These are phyloP conservation scores for Drosophila pseudoananassae DNA, from an alignment of 1,140 invertebrate species.

Conservation along the genomic window DNA sequence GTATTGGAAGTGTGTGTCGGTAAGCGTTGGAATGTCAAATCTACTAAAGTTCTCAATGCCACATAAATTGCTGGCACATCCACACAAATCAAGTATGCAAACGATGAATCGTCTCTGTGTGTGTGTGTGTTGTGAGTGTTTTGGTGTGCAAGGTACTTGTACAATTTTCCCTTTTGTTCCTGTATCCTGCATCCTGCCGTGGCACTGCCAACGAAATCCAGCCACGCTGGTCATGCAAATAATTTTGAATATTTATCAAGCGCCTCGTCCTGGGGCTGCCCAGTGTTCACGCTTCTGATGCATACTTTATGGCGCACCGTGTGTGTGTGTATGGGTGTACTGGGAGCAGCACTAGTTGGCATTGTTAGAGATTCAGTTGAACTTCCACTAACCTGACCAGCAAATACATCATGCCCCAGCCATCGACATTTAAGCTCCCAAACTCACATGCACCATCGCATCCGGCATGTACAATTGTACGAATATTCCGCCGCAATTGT, in stretches of 20 bases:
- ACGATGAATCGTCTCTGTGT: constrained; percentile 57
- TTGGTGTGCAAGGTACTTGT: constrained; percentile 25
- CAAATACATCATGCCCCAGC: constrained; percentile 34
- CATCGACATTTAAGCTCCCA: constrained; percentile 20
- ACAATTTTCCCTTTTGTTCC: neutral
- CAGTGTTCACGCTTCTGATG: constrained; percentile 60
- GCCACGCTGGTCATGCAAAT: constrained; percentile 66
- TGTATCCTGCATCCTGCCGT: constrained; percentile 9
- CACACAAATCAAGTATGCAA: constrained; percentile 77
- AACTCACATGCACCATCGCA: constrained; percentile 27
- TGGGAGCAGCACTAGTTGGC: constrained; percentile 51
- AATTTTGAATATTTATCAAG: constrained; percentile 81
- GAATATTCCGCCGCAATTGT: constrained; percentile 26
- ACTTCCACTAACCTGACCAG: constrained; percentile 36
- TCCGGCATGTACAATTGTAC: constrained; percentile 1
- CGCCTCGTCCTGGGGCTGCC: constrained; percentile 53
- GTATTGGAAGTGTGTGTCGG: neutral
- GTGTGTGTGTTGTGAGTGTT: constrained; percentile 5
- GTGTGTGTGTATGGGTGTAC: neutral
- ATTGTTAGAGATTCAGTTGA: constrained; percentile 45
- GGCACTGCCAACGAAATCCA: constrained; percentile 33
- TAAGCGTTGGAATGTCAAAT: constrained; percentile 60
- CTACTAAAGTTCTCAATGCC: constrained; percentile 74
- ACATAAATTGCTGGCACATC: constrained; percentile 68
- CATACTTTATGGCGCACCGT: constrained; percentile 64